Percentiles rank a stretch among this genome's conserved stretches.
These are phyloP conservation scores for Yponomeuta evonymella DNA, from an alignment of 2,888 invertebrate genomes.

Conservation along the genomic window DNA sequence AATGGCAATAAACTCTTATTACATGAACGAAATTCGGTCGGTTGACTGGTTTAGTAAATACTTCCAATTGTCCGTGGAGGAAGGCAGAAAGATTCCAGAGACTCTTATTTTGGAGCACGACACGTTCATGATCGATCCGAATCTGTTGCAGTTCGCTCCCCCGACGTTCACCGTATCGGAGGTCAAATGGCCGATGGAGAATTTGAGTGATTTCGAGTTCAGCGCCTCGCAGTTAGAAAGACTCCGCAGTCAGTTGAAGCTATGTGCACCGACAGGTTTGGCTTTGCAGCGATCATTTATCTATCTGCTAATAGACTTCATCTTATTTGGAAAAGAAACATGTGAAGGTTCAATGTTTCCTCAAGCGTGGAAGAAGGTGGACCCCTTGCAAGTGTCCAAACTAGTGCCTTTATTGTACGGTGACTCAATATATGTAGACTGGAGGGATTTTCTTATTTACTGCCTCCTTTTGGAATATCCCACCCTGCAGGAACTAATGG, in stretches of 20 bases:
- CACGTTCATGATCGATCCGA: conserved; percentile 65
- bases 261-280: conserved; percentile 60
- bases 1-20: conserved; percentile 59
- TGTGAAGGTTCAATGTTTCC: conserved; percentile 51
- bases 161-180: conserved; percentile 12
- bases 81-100: conserved; percentile 59
- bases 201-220: conserved; percentile 42
- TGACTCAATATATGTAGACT: conserved; percentile 74
- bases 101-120: conserved; percentile 66
- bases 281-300: conserved; percentile 64
- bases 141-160: conserved; percentile 50
- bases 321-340: conserved; percentile 62
- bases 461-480: conserved; percentile 76
- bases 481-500: conserved; percentile 68
- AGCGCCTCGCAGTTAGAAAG: conserved; percentile 54
- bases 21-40: conserved; percentile 60
- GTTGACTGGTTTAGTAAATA: conserved; percentile 70
- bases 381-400: conserved; percentile 57
- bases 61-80: conserved; percentile 71
- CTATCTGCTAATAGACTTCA: conserved; percentile 70
- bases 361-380: conserved; percentile 56
- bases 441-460: conserved; percentile 80
- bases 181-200: conserved; percentile 25
- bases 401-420: conserved; percentile 71
- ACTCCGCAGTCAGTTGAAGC: conserved; percentile 51